Percentiles rank a stretch among this genome's conserved stretches.
Conservation (phyloP, 2,797 vertebrate genomes). For the Poeciliopsis presidionis region DNA sequence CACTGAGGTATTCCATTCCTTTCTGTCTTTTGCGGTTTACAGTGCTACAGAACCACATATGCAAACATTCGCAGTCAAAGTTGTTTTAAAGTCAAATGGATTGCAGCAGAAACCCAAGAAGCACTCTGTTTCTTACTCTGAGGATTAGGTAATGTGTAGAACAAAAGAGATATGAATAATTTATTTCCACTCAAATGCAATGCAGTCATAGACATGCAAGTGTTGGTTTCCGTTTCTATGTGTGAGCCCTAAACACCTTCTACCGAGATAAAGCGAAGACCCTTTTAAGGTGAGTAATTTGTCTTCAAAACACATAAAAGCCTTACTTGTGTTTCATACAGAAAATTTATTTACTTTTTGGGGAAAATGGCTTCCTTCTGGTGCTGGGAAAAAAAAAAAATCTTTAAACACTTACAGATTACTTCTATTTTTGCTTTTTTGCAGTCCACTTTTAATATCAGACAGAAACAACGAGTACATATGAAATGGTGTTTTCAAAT, state of each 20-base stretch:
- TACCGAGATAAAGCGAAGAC: slow-evolving; percentile 20
- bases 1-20: slow-evolving; percentile 52
- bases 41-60: slow-evolving; percentile 15
- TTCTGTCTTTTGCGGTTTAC: slow-evolving; percentile 12
- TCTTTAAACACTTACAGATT: neutral
- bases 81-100: slow-evolving; percentile 86
- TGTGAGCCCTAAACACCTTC: slow-evolving; percentile 51
- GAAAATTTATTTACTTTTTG: neutral
- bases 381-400: neutral
- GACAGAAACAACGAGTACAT: neutral
- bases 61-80: slow-evolving; percentile 67
- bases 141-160: slow-evolving; percentile 81
- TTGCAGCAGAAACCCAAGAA: slow-evolving; percentile 76
- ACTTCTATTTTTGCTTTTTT: neutral
- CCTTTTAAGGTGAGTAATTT: slow-evolving; percentile 19
- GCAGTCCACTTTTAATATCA: neutral
- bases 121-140: slow-evolving; percentile 66
- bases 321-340: neutral
- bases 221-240: slow-evolving; percentile 64
- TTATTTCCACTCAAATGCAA: slow-evolving; percentile 65
- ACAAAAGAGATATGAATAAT: slow-evolving; percentile 83
- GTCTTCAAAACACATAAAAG: neutral
- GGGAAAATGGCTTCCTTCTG: neutral
- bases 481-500: neutral
- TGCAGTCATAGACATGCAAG: slow-evolving; percentile 74